phyloP scores from a whole-genome alignment of 2,797 vertebrate species.

The Emys orbicularis region DNA sequence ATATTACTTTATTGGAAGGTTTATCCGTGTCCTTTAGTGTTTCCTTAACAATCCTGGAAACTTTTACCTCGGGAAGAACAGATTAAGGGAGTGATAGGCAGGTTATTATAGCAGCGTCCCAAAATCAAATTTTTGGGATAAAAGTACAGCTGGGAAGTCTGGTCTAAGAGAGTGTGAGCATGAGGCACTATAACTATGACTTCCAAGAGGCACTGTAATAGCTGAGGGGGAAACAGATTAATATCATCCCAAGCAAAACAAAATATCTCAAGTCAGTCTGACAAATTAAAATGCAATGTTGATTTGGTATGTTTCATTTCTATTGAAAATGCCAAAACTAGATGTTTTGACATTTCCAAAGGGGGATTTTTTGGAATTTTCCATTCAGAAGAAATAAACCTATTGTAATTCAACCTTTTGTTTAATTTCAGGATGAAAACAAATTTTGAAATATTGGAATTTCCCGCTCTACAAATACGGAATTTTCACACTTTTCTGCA shows the following conservation, averaged over 20 bases:
- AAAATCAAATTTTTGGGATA: too few relatives aligned
- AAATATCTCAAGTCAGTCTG: not conserved
- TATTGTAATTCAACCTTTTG: not conserved
- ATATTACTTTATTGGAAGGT: too few relatives aligned
- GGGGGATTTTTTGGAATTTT: not conserved
- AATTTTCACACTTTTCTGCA: not conserved
- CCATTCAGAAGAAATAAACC: not conserved
- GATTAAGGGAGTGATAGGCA: too few relatives aligned
- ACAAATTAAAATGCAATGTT: not conserved
- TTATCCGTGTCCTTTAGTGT: too few relatives aligned
- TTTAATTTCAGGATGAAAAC: not conserved
- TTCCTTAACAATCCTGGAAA: too few relatives aligned
- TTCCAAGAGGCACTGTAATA: not conserved
- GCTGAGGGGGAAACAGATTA: not conserved
- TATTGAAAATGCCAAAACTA: not conserved
- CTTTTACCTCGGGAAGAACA: too few relatives aligned
- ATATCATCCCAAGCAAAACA: not conserved
- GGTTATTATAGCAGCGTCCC: too few relatives aligned
- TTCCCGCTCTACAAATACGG: not conserved
- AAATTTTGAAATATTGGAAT: not conserved
- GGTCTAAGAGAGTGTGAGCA: not conserved
- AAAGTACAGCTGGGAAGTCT: not conserved
- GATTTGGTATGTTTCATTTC: not conserved
- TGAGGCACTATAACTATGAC: not conserved
- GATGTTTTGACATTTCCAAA: not conserved